These are phyloP conservation scores for Philhelius pedissequus DNA, from an alignment of 2,888 invertebrate species.

Conservation along the genomic window DNA sequence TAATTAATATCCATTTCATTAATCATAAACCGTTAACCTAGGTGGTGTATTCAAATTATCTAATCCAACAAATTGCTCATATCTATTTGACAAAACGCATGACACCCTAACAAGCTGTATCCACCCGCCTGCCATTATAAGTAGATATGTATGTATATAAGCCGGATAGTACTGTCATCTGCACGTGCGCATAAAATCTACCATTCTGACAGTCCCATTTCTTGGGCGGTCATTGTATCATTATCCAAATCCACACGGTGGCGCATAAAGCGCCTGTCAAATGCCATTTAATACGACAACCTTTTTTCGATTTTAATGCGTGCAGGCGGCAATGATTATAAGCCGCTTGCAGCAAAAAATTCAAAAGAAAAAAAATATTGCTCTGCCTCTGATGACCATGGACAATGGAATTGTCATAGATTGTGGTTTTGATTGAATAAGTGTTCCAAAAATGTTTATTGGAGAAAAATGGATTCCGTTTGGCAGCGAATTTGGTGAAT, in stretches of 20 bases:
- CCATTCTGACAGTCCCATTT: slow-evolving; percentile 47
- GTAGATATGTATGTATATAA: too few relatives aligned
- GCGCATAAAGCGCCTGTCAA: slow-evolving; percentile 56
- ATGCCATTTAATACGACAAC: slow-evolving; percentile 54
- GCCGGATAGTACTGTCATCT: slow-evolving; percentile 33
- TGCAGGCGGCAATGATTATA: slow-evolving; percentile 40
- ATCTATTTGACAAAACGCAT: slow-evolving; percentile 58
- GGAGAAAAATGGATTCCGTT: slow-evolving; percentile 36
- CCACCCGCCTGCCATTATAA: slow-evolving; percentile 1
- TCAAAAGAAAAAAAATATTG: background rate
- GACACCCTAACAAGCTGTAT: slow-evolving; percentile 49
- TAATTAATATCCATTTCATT: background rate
- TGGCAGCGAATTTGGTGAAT: slow-evolving; percentile 13
- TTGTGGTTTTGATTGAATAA: background rate
- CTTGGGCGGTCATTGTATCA: slow-evolving; percentile 53
- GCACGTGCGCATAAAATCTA: slow-evolving; percentile 47
- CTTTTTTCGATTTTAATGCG: slow-evolving; percentile 11
- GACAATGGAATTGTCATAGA: slow-evolving; percentile 37
- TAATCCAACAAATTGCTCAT: slow-evolving; percentile 52
- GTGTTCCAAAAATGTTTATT: slow-evolving; percentile 49
- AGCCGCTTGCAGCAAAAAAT: background rate
- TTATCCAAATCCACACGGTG: slow-evolving; percentile 41
- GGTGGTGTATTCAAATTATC: slow-evolving; percentile 3
- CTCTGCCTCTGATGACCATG: background rate
- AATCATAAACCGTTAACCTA: background rate